Conservation (phyloP, 1,140 invertebrate genomes). For the Papilio polytes region DNA sequence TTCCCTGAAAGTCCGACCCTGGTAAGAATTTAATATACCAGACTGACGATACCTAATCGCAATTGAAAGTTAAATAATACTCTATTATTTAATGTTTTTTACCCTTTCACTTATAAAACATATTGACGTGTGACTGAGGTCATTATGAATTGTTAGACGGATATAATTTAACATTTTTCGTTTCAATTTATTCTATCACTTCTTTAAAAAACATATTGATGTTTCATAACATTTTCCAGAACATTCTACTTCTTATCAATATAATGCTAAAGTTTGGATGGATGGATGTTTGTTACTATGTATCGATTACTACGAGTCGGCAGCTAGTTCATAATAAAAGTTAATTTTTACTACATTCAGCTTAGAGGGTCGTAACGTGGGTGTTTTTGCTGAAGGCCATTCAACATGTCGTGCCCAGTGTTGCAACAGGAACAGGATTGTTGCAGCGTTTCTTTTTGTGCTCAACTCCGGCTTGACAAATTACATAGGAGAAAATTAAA, state of each 20-base stretch:
- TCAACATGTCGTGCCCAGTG: slow-evolving; percentile 30
- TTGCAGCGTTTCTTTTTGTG: slow-evolving; percentile 36
- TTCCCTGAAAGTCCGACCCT: not conserved
- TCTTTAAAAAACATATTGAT: not conserved
- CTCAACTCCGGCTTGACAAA: slow-evolving; percentile 39
- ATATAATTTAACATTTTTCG: too few relatives aligned
- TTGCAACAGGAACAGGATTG: slow-evolving; percentile 33
- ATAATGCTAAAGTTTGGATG: too few relatives aligned
- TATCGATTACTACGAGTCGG: too few relatives aligned
- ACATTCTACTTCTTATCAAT: too few relatives aligned
- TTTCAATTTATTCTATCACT: not conserved
- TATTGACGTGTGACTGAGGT: not conserved
- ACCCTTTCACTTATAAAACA: too few relatives aligned
- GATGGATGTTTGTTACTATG: too few relatives aligned
- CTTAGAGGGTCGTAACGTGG: slow-evolving; percentile 5
- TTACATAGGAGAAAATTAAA: slow-evolving; percentile 44
- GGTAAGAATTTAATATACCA: slow-evolving; percentile 28
- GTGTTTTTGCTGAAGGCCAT: slow-evolving; percentile 30
- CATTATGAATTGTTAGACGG: too few relatives aligned
- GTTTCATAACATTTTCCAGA: not conserved
- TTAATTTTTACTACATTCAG: not conserved
- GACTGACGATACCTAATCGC: not conserved
- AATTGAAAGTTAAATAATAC: slow-evolving; percentile 8
- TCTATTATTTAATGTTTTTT: not conserved
- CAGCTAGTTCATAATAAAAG: not conserved